Percentiles rank a stretch among this genome's conserved stretches.
These are phyloP conservation scores for Cynoglossus semilaevis DNA, from an alignment of 2,113 vertebrate genomes.

Conservation along the genomic window DNA sequence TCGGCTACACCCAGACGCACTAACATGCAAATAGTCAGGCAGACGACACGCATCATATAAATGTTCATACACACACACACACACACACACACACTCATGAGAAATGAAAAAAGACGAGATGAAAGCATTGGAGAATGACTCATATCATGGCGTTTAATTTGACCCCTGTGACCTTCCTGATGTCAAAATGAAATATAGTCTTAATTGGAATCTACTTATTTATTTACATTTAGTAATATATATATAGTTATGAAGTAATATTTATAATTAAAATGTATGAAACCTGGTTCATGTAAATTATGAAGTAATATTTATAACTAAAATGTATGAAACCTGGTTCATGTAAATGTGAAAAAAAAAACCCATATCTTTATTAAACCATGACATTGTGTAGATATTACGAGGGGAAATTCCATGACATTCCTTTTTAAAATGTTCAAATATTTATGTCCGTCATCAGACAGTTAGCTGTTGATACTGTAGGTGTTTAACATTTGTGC, in stretches of 20 bases:
- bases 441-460: neutral
- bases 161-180: neutral
- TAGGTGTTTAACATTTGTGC: neutral
- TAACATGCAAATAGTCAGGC: neutral
- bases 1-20: conserved; percentile 24
- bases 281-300: too few relatives aligned
- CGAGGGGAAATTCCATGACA: too few relatives aligned
- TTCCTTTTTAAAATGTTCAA: too few relatives aligned
- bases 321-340: too few relatives aligned
- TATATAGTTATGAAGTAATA: too few relatives aligned
- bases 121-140: neutral
- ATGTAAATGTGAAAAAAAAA: too few relatives aligned
- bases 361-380: too few relatives aligned
- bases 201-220: too few relatives aligned
- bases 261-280: too few relatives aligned
- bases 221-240: too few relatives aligned
- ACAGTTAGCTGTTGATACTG: neutral
- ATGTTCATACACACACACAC: conserved; percentile 7
- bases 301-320: neutral
- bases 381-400: too few relatives aligned
- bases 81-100: neutral
- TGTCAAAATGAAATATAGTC: conserved; percentile 7
- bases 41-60: neutral
- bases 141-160: conserved; percentile 4
- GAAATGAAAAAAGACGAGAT: neutral